A percentile compares a stretch with the other conserved stretches of the same genome.
phyloP scores from a whole-genome alignment of 1,140 invertebrate genomes.

The Proctacanthus coquilletti region DNA sequence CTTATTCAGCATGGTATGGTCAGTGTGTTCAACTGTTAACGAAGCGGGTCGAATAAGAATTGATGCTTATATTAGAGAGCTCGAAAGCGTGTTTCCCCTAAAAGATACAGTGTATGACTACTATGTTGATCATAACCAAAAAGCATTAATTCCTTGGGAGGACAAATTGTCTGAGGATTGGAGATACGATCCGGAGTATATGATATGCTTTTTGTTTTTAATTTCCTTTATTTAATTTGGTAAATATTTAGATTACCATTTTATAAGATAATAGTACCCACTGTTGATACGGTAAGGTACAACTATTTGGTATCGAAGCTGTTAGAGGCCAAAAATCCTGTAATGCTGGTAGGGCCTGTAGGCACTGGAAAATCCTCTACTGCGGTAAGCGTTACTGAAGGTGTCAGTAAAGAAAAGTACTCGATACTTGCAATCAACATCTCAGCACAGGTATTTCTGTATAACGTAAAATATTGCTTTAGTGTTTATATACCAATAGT shows the following conservation, averaged over 20 bases:
- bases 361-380: constrained; percentile 72
- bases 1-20: constrained; percentile 71
- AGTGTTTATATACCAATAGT: no score
- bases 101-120: constrained; percentile 79
- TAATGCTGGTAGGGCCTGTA: constrained; percentile 60
- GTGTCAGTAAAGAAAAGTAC: constrained; percentile 45
- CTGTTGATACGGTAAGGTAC: constrained; percentile 66
- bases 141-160: constrained; percentile 59
- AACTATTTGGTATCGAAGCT: constrained; percentile 50
- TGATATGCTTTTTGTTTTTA: neutral
- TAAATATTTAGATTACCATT: constrained; percentile 45
- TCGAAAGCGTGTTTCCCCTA: constrained; percentile 66
- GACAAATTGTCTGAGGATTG: constrained; percentile 52
- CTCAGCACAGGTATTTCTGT: constrained; percentile 59
- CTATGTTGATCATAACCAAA: constrained; percentile 54
- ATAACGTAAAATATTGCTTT: no score
- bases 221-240: constrained; percentile 6
- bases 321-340: constrained; percentile 44
- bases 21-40: constrained; percentile 59
- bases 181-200: constrained; percentile 49
- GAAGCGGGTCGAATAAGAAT: constrained; percentile 63
- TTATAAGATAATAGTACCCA: constrained; percentile 68
- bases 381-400: constrained; percentile 46
- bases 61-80: constrained; percentile 64
- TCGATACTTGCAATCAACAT: constrained; percentile 60